Conservation (phyloP, 2,888 invertebrate genomes). For the Mactromeris polynyma region DNA sequence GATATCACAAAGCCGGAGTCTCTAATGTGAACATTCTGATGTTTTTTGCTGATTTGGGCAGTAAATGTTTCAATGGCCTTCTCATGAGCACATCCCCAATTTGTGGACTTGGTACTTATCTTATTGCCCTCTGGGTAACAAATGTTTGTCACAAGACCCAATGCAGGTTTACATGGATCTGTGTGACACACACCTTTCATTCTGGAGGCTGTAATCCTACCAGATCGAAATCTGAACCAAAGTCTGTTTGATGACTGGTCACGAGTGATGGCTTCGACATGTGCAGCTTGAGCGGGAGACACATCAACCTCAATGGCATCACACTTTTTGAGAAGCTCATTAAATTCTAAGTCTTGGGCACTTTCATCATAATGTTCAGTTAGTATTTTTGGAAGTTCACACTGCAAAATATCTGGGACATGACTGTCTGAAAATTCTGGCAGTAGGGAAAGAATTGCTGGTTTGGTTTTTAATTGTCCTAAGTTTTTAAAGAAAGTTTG, state of each 20-base stretch:
- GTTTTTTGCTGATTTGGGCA: neutral
- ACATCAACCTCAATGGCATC: neutral
- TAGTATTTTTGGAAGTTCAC: neutral
- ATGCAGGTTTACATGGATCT: neutral
- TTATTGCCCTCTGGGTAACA: neutral
- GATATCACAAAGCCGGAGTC: neutral
- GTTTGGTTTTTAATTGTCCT: neutral
- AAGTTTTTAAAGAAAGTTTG: neutral
- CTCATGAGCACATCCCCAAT: neutral
- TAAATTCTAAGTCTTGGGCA: neutral
- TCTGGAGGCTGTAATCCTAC: slow-evolving; percentile 58
- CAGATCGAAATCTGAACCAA: slow-evolving; percentile 53
- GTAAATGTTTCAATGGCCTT: neutral
- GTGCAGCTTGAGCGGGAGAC: neutral
- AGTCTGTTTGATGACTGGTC: slow-evolving; percentile 41
- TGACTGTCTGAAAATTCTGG: neutral
- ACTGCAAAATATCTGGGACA: neutral
- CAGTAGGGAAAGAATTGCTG: neutral
- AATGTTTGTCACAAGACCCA: neutral
- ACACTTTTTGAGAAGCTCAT: neutral
- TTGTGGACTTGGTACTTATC: neutral
- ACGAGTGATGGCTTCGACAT: slow-evolving; percentile 40
- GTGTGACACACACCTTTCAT: slow-evolving; percentile 52
- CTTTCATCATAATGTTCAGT: neutral
- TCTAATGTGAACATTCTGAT: neutral